Percentiles rank a stretch among this genome's conserved stretches.
Evolutionary conservation across 2,888 invertebrate genomes (phyloP).

Genomic region (Parelbella ahira): DNA sequence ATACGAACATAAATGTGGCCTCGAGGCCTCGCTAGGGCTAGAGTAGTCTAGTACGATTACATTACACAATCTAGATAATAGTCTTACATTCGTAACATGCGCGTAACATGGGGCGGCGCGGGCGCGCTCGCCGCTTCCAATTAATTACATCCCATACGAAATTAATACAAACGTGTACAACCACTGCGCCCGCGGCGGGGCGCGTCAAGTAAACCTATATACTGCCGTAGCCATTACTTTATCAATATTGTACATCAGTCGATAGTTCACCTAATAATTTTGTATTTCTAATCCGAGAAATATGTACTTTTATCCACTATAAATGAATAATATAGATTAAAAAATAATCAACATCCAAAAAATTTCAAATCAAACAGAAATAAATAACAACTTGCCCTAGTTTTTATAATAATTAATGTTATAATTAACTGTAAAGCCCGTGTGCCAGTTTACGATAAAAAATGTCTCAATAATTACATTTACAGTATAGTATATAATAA

Average conservation of each 20-base stretch:
- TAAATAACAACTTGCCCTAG: constrained; percentile 83
- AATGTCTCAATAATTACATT: constrained; percentile 73
- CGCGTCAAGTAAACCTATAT: constrained; percentile 72
- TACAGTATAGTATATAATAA: constrained; percentile 55
- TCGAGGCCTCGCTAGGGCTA: constrained; percentile 45
- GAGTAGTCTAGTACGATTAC: constrained; percentile 52
- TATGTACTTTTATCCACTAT: constrained; percentile 77
- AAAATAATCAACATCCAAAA: constrained; percentile 75
- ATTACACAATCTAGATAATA: constrained; percentile 77
- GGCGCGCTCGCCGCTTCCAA: constrained; percentile 68
- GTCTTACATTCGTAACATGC: constrained; percentile 77
- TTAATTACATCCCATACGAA: constrained; percentile 73
- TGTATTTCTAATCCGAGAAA: constrained; percentile 74
- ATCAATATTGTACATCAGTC: constrained; percentile 78
- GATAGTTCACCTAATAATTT: constrained; percentile 77
- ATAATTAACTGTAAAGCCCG: constrained; percentile 79
- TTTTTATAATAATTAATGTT: constrained; percentile 76
- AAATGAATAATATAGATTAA: constrained; percentile 68
- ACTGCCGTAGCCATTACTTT: constrained; percentile 75
- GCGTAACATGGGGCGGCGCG: constrained; percentile 54
- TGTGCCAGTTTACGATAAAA: constrained; percentile 69
- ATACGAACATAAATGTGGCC: constrained; percentile 65
- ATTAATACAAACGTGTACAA: constrained; percentile 73
- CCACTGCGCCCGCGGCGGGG: constrained; percentile 54
- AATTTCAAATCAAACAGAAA: constrained; percentile 79